phyloP scores from a whole-genome alignment of 2,888 invertebrate genomes.

The Cerastoderma edule region DNA sequence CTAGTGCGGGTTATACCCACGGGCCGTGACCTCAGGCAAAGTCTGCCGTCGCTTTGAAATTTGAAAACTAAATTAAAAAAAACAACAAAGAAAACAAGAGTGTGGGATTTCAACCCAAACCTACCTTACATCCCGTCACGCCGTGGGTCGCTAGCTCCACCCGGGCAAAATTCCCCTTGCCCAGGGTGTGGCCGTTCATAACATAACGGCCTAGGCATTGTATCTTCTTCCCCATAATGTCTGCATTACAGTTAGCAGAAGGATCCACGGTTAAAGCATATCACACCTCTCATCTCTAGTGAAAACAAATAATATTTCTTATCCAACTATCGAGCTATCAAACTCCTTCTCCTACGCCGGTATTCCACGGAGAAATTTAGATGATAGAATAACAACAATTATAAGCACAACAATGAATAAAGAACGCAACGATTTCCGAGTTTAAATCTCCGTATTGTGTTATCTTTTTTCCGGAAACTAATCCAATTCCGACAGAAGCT shows the following conservation, averaged over 20 bases:
- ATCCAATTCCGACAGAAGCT: not conserved
- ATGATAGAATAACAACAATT: too few relatives aligned
- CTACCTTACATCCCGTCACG: conserved; percentile 88
- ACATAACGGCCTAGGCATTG: conserved; percentile 88
- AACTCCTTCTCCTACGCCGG: too few relatives aligned
- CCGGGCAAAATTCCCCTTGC: conserved; percentile 91
- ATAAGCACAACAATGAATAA: too few relatives aligned
- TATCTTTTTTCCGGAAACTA: not conserved
- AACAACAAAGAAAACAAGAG: too few relatives aligned
- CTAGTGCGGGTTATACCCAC: too few relatives aligned
- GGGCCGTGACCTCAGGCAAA: too few relatives aligned
- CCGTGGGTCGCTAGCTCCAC: conserved; percentile 90
- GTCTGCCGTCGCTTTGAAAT: too few relatives aligned
- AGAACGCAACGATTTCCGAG: too few relatives aligned
- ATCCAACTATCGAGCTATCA: too few relatives aligned
- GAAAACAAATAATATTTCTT: conserved; percentile 2
- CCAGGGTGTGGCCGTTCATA: conserved; percentile 89
- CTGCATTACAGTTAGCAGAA: conserved; percentile 36
- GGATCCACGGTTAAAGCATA: conserved; percentile 33
- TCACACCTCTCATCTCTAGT: conserved; percentile 15
- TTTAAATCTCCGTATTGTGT: too few relatives aligned
- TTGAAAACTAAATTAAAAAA: not conserved
- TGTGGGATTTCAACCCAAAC: not conserved
- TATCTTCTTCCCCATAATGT: conserved; percentile 83
- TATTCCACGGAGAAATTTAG: too few relatives aligned